A percentile compares a stretch with the other conserved stretches of the same genome.
Conservation (phyloP, 1,140 invertebrate species). For the Zaprionus ghesquierei region DNA sequence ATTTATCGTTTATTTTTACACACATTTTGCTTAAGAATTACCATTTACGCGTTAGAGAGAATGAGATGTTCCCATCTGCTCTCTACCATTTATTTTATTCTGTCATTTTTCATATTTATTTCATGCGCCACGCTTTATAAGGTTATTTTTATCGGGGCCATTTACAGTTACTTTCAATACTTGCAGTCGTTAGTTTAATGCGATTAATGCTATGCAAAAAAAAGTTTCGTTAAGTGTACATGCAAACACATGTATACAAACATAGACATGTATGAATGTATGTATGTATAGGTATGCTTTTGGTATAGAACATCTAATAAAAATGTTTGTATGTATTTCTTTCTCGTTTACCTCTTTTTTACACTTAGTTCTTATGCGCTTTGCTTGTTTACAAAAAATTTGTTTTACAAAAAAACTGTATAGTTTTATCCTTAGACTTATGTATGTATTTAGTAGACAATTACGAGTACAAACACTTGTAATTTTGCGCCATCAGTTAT, state of each 20-base stretch:
- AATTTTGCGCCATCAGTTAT: conserved; percentile 36
- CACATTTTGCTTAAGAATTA: conserved; percentile 34
- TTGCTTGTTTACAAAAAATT: conserved; percentile 32
- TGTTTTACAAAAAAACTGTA: conserved; percentile 30
- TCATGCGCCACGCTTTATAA: neutral
- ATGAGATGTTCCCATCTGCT: conserved; percentile 1
- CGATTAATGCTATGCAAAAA: conserved; percentile 36
- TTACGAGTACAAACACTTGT: conserved; percentile 36
- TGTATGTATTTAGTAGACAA: conserved; percentile 18
- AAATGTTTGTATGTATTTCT: conserved; percentile 13
- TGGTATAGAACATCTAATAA: conserved; percentile 39
- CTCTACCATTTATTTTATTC: conserved; percentile 2
- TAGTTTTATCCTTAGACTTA: conserved; percentile 32
- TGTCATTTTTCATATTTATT: conserved; percentile 10
- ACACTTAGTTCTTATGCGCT: conserved; percentile 7
- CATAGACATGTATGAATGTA: conserved; percentile 4
- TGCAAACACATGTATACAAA: neutral
- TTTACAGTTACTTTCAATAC: conserved; percentile 41
- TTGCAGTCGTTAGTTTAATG: conserved; percentile 48
- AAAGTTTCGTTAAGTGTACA: conserved; percentile 9
- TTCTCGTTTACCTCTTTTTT: neutral
- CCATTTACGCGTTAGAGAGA: conserved; percentile 5
- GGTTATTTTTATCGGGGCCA: conserved; percentile 11
- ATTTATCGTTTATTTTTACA: conserved; percentile 22
- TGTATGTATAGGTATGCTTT: conserved; percentile 8